A percentile compares a stretch with the other conserved stretches of the same genome.
These are phyloP conservation scores for Heliconius nattereri DNA, from an alignment of 1,140 invertebrate genomes.

Conservation along the genomic window DNA sequence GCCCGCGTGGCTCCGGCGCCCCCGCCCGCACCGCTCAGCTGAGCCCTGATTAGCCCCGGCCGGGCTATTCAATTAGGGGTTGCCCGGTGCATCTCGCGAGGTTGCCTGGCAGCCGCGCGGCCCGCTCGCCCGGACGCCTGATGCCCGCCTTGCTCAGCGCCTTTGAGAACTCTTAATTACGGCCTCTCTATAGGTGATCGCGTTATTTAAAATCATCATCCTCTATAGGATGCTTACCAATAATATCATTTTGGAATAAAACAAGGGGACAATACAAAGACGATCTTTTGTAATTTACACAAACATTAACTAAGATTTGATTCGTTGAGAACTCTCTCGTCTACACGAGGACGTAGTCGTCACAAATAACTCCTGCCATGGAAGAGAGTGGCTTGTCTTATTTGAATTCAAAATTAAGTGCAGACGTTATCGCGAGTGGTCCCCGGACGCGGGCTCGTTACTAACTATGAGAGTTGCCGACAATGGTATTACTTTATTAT, in stretches of 20 bases:
- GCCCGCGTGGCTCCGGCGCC: conserved; percentile 70
- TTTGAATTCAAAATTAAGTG: conserved; percentile 62
- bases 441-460: conserved; percentile 35
- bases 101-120: conserved; percentile 48
- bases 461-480: conserved; percentile 40
- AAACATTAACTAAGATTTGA: neutral
- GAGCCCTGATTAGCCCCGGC: conserved; percentile 77
- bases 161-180: conserved; percentile 70
- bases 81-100: conserved; percentile 71
- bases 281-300: neutral
- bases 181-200: conserved; percentile 60
- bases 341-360: conserved; percentile 30
- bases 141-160: conserved; percentile 36
- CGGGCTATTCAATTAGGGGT: conserved; percentile 77
- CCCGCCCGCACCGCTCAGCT: conserved; percentile 64
- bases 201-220: conserved; percentile 52
- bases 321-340: neutral
- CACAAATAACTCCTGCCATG: conserved; percentile 35
- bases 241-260: neutral
- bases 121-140: conserved; percentile 25
- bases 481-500: conserved; percentile 36
- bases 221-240: neutral
- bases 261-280: no score
- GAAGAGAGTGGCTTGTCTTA: conserved; percentile 42
- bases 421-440: conserved; percentile 43